Base-by-base conservation (phyloP, 2,888 invertebrate species). In the Drosophila prostipennis region DNA sequence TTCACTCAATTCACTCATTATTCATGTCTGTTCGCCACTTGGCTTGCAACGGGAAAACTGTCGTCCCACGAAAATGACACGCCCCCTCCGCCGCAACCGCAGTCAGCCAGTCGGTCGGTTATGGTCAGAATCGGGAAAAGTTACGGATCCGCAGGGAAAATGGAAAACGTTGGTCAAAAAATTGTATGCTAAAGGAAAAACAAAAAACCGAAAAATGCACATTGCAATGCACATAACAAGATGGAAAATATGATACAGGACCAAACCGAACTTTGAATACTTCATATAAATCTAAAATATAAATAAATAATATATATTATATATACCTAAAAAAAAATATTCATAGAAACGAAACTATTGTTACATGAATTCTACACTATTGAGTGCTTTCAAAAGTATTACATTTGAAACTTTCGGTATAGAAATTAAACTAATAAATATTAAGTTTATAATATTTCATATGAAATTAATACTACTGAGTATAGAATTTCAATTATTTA, bases 1-100 rank as follows among this genome's bases (percentile, higher is more conserved):
- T 52, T 56, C 72, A 63, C 71, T 69, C 71, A 65, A 76, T 70
- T 86, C 60, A 72, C 70, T 89, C 89, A 87, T 83, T 87, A 83
- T 88, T 88, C 80, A 88, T 86, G 82, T 86, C 84, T 72, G 71
- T 87, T 76, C 70, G 87, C 75, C 74, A 73, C 53, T 72, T 70
- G 73, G 53, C 36, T 61, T 65, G 75, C 70, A 75, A 72, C 76
- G 85, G 72, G 73, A 77, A 72, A 82, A 68, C 67, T 39, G 77
- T 52, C 68, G 60, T 65, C 82, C 81, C 45, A 48, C 36, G 34
- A 36, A 74, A 78, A 69, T 57, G 72, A 45, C 19, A 48, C 48
- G 53, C 42, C 46, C 54, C 54, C 68, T 2, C 23, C 3, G 0
- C 19, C 19, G 60, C 51, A 74, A 87, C 76, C 87, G 85, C 80